phyloP scores from a whole-genome alignment of 2,113 vertebrate genomes.

The Corynorhinus townsendii region DNA sequence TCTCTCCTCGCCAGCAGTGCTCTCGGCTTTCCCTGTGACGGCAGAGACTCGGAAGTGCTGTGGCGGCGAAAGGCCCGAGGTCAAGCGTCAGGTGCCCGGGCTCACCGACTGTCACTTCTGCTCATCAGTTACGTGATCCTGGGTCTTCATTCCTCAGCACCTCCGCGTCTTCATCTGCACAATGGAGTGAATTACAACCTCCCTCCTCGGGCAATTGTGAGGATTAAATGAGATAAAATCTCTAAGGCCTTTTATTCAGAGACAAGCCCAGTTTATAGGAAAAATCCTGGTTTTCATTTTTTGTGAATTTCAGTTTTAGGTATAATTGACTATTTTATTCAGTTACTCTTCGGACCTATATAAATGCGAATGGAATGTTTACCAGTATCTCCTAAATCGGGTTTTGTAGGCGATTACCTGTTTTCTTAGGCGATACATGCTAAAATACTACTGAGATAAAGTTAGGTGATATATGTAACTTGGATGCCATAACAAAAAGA shows the following conservation, averaged over 20 bases:
- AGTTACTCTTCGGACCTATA: background rate
- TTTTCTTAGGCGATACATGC: background rate
- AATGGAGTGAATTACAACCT: background rate
- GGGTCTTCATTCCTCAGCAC: background rate
- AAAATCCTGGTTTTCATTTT: background rate
- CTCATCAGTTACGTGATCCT: background rate
- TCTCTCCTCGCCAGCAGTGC: background rate
- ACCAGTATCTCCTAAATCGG: background rate
- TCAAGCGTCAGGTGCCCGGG: background rate
- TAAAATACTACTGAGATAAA: background rate
- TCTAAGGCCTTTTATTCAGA: background rate
- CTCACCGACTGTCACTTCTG: background rate
- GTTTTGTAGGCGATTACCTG: background rate
- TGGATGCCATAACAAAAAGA: background rate
- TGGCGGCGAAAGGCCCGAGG: background rate
- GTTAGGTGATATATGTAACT: background rate
- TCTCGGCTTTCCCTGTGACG: background rate
- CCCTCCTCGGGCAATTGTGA: background rate
- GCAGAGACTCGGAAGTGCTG: background rate
- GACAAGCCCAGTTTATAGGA: background rate
- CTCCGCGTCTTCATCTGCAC: background rate
- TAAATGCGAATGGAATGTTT: background rate
- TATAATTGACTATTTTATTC: background rate
- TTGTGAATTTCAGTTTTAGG: background rate
- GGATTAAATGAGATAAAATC: background rate